Evolutionary conservation across 35 echinoderm and acorn worm genomes (phyloP).

Genomic region (Heliocidaris erythrogramma): DNA sequence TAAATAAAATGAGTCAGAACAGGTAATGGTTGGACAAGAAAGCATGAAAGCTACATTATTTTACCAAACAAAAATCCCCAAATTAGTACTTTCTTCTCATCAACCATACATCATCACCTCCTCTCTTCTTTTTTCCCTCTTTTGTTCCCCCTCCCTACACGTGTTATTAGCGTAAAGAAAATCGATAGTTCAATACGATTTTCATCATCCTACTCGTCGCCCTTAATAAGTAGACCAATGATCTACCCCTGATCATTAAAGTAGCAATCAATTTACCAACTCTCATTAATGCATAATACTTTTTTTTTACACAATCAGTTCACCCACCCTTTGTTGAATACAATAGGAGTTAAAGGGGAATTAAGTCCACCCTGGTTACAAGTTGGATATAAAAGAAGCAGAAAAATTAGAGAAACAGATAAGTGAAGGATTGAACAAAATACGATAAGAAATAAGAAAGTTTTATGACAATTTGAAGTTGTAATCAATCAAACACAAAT

Average conservation of each 20-base stretch:
- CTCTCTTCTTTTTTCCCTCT: neutral
- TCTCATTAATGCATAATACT: neutral
- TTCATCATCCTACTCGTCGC: neutral
- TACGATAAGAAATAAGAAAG: too few species aligned
- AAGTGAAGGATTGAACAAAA: too few species aligned
- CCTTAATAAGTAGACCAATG: neutral
- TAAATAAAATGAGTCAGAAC: too few species aligned
- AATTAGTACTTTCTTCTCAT: neutral
- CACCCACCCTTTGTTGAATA: too few species aligned
- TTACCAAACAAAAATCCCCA: neutral
- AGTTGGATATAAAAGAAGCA: too few species aligned
- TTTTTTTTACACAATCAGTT: neutral
- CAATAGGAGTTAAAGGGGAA: too few species aligned
- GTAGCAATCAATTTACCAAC: neutral
- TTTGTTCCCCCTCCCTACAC: neutral
- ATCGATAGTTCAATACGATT: neutral
- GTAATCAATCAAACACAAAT: too few species aligned
- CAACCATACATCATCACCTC: neutral
- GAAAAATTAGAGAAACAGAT: too few species aligned
- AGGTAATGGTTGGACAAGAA: too few species aligned
- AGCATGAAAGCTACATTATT: too few species aligned
- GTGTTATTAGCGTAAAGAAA: neutral
- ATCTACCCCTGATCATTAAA: neutral
- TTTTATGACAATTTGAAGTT: too few species aligned
- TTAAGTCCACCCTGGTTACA: too few species aligned